A percentile compares a stretch with the other conserved stretches of the same genome.
phyloP scores from a whole-genome alignment of 2,797 vertebrate genomes.

The Myripristis murdjan region DNA sequence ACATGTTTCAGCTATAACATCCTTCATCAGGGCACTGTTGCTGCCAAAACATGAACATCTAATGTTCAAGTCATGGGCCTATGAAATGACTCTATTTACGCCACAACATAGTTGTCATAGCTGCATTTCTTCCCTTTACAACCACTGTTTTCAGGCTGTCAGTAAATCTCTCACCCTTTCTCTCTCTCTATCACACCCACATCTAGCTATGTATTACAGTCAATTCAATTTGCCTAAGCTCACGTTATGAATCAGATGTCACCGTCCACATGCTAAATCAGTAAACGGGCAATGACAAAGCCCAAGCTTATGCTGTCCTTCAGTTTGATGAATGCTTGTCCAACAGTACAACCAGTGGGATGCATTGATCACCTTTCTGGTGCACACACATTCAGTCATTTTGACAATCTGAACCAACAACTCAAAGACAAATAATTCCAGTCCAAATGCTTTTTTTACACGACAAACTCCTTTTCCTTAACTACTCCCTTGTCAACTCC shows the following conservation, averaged over 20 bases:
- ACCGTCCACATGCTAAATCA: not conserved
- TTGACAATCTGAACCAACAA: conserved; percentile 10
- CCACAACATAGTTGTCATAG: conserved; percentile 54
- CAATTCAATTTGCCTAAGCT: not conserved
- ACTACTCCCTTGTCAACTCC: not conserved
- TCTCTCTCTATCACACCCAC: not conserved
- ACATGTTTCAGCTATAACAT: not conserved
- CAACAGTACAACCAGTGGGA: not conserved
- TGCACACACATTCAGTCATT: not conserved
- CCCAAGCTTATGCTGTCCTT: not conserved
- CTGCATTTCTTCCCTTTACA: conserved; percentile 35
- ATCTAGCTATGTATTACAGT: not conserved
- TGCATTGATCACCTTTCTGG: not conserved
- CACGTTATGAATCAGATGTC: not conserved
- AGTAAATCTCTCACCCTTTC: not conserved
- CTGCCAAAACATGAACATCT: conserved; percentile 18
- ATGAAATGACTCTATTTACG: conserved; percentile 52
- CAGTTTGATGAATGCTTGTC: conserved; percentile 4
- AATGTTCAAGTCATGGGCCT: conserved; percentile 9
- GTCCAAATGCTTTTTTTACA: not conserved
- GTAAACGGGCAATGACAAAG: not conserved
- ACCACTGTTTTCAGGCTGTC: not conserved
- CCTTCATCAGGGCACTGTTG: not conserved
- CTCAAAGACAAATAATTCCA: conserved; percentile 1
- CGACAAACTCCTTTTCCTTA: not conserved